Base-by-base conservation (phyloP, 2,888 invertebrate species). In the Meteorus cinctellus region DNA sequence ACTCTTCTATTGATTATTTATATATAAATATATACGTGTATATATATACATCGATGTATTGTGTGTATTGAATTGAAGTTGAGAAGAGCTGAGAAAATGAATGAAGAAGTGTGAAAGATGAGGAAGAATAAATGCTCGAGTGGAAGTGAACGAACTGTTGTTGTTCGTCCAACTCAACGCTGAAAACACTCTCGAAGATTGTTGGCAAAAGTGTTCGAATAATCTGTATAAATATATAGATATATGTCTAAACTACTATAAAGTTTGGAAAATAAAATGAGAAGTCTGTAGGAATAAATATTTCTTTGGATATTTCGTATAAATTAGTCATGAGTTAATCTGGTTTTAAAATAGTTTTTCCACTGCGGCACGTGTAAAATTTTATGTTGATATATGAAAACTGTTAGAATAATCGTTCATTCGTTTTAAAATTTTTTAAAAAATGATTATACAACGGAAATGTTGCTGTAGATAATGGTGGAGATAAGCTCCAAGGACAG, bases 111-210 rank as follows among this genome's bases (percentile, higher is more conserved):
- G 55, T 41, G 41, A 31, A 36, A 68, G 70, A 69, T 45, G 67
- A 72, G 34, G 36, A 29, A 66, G 55, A 71, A 76, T 65, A 70
- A 66, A n/a, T 24, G 51, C 75, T 48, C 62, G 4, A 55, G 36
- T 67, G 41, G 69, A 51, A 73, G 31, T n/a, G 41, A 51, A 29
- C 36, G 68, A 36, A 73, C 62, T 72, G 29, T 75, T 69, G 68
- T 73, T 67, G 69, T 75, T 68, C 66, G 48, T 77, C 75, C 75
- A 66, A 60, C 27, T 41, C 68, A 48, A 51, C 1, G 34, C 34
- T 31, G 16, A 48, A 48, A 55, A 55, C 19, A 55, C 19, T 19
- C 19, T 55, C 19, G n/a, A 19, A 55, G 55, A 55, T 55, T 55
- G 19, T 6, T 55, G 55, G 55, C 55, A 55, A 16, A 6, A 4